Base-by-base conservation (phyloP, 2,797 vertebrate genomes). In the Decapterus maruadsi region DNA sequence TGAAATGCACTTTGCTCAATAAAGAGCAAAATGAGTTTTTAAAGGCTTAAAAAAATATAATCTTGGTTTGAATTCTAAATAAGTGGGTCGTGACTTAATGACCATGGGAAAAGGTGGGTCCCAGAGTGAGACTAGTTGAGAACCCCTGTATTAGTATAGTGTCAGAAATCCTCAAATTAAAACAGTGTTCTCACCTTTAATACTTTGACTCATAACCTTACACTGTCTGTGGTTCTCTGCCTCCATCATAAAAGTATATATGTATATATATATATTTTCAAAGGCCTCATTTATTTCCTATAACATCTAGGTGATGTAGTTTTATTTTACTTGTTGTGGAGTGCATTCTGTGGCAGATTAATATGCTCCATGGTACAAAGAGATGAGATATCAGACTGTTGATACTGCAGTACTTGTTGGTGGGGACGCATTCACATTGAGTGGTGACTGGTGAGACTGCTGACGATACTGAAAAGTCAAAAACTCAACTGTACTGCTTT, bases 361-460 rank as follows among this genome's bases (percentile, higher is more conserved):
- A 10, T 20, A 9, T 20, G 50, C 31, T 38, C 6, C 22, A 4
- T 51, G 17, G 29, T 16, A 40, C 31, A 61, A 14, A 59, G 7
- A 8, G 51, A 45, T 10, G 20, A 40, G 12, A 29, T 54, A 53
- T 14, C 22, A 11, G 19, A 14, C 38, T 6, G 20, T 34, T 11
- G 17, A 31, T 12, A 51, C 43, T 13, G 34, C 29, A 34, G 0
- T 10, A 4, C 4, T 51, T 51, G 48, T 50, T 20, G 4, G 48
- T 50, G n/a, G 48, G 48, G 45, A 20, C 6, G 34, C 31, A 20
- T 1, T 61, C 26, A 38, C 13, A 22, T 43, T 66, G 17, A 16
- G 57, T 54, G 29, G 50, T 38, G 31, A 34, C 65, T 61, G 17
- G 36, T 19, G 34, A 51, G 48, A 43, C 66, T 68, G 26, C 26